Percentiles rank a stretch among this genome's conserved stretches.
phyloP scores from a whole-genome alignment of 2,113 vertebrate genomes.

The Physeter macrocephalus region DNA sequence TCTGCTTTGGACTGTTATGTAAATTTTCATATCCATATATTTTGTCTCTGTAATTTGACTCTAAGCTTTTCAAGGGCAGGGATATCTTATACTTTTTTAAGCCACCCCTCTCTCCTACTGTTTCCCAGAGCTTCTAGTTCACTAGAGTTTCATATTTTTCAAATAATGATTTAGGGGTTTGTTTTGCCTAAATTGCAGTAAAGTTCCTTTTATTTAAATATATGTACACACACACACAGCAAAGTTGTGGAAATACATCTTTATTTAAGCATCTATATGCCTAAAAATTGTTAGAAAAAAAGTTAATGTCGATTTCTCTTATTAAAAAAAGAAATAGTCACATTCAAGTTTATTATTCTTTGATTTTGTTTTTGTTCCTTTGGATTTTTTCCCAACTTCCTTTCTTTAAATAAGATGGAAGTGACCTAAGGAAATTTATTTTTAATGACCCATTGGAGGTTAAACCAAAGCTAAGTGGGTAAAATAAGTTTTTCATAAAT shows the following conservation, averaged over 20 bases:
- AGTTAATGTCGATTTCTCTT: not conserved
- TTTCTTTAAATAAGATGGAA: not conserved
- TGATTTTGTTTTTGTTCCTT: not conserved
- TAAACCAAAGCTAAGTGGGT: not conserved
- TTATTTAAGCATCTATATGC: too few species aligned
- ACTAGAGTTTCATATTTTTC: not conserved
- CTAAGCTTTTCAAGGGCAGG: not conserved
- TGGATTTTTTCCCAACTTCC: not conserved
- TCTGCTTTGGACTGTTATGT: not conserved
- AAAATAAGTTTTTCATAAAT: not conserved
- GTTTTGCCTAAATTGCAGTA: not conserved
- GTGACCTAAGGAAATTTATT: not conserved
- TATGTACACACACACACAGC: not conserved
- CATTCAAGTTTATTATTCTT: not conserved
- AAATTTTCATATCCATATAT: not conserved
- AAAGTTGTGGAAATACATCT: not conserved
- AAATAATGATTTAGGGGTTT: not conserved
- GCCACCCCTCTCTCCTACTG: not conserved
- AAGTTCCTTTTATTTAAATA: conserved; percentile 11
- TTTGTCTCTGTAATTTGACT: not conserved
- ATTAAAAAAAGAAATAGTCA: not conserved
- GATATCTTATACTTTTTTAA: not conserved
- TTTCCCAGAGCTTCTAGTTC: not conserved
- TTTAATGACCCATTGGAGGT: not conserved
- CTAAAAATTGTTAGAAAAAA: not conserved